Conservation (phyloP, 2,113 vertebrate genomes). For the Lamprotornis superbus region DNA sequence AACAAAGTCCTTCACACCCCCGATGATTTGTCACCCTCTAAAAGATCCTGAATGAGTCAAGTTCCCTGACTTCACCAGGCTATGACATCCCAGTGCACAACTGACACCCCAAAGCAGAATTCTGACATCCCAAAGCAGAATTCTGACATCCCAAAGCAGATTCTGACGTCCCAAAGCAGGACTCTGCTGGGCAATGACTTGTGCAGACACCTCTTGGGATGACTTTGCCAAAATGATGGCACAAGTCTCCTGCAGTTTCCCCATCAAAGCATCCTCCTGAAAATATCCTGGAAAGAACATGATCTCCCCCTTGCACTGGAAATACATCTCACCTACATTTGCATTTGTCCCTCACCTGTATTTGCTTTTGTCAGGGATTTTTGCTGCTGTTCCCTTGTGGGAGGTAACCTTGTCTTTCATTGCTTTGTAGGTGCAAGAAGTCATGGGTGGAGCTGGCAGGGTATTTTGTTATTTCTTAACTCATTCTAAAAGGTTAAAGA, state of each 20-base stretch:
- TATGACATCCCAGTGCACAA: not conserved
- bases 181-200: not conserved
- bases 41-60: not conserved
- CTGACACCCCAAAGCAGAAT: not conserved
- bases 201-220: not conserved
- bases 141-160: not conserved
- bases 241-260: accelerated
- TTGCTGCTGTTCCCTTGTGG: not conserved
- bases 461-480: not conserved
- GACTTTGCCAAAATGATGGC: not conserved
- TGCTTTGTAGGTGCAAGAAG: not conserved
- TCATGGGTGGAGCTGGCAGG: not conserved
- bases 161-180: not conserved
- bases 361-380: not conserved
- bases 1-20: not conserved
- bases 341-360: not conserved
- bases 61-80: not conserved
- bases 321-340: not conserved
- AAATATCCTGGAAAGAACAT: not conserved
- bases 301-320: not conserved
- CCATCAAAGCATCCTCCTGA: not conserved
- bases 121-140: not conserved
- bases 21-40: not conserved
- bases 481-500: not conserved
- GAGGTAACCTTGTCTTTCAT: not conserved